Base-by-base conservation (phyloP, 2,113 vertebrate genomes). In the Platycercus adscitus region DNA sequence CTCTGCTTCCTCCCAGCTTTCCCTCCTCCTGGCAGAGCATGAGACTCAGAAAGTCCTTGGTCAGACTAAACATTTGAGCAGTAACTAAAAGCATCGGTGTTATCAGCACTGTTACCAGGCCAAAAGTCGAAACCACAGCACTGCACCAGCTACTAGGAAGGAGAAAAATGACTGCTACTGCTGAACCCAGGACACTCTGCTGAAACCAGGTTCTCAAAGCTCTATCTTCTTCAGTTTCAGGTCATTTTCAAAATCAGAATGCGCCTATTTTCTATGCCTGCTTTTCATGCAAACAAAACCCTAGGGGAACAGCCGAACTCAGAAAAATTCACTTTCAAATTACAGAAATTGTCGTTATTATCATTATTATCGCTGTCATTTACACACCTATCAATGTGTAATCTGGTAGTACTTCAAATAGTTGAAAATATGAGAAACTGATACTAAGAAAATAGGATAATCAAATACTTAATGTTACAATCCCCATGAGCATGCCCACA, bases 261-360 rank as follows among this genome's bases (percentile, higher is more conserved):
- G 9, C 18, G 14, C 35, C 18, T 69, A 24, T 91, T 83, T 91
- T 49, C 35, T 79, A 33, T 33, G 86, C 2, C 9, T 89, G 76
- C 41, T 89, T 86, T 76, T 17, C 28, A 89, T 63, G 56, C 66
- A 85, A 89, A 76, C 31, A 79, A 91, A 95, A 72, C 81, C 49
- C 46, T 56, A 4, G 26, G 49, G 31, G 78, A 85, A 69, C 52
- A 91, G 49, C 35, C 52, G 64, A 91, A 85, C 44, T 79, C 23
- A 81, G 65, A 95, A 85, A 79, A 89, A 61, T 31, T 82, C 81
- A 23, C 24, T 50, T 89, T 52, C 24, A 76, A 88, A 79, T 85
- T 91, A 43, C 52, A 85, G 77, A 91, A 91, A 84, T 88, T 79
- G 86, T 64, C 43, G 29, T 55, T 92, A 81, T 90, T 93, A 86